A percentile compares a stretch with the other conserved stretches of the same genome.
Evolutionary conservation across 2,113 vertebrate species (phyloP).

Genomic region (Chloropsis cyanopogon): DNA sequence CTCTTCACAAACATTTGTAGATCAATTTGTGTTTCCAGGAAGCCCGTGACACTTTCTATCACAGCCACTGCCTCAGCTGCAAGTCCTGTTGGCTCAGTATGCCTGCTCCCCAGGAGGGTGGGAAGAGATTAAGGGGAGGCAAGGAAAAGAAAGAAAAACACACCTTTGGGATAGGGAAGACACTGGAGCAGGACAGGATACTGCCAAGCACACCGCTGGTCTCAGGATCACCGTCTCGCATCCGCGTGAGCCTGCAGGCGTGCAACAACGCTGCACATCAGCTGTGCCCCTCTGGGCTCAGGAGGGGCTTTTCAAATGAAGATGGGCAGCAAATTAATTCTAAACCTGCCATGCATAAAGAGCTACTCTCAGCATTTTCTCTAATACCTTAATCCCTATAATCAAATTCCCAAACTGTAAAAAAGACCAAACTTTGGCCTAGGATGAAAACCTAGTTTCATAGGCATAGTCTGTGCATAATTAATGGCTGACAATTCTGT

Average conservation of each 20-base stretch:
- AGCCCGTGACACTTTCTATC: neutral
- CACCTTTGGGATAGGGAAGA: neutral
- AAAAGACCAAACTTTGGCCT: neutral
- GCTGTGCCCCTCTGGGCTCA: neutral
- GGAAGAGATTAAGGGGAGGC: neutral
- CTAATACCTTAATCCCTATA: neutral
- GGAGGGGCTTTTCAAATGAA: neutral
- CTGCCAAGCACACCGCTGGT: rapidly evolving
- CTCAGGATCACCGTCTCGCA: rapidly evolving
- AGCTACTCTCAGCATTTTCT: neutral
- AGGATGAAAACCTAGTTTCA: neutral
- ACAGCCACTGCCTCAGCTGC: neutral
- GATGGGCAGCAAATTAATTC: neutral
- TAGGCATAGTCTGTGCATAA: neutral
- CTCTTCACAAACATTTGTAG: neutral
- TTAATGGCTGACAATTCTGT: neutral
- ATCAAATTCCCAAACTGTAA: neutral
- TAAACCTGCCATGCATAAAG: neutral
- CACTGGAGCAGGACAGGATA: too few relatives aligned
- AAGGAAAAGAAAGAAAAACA: neutral
- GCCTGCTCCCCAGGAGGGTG: neutral
- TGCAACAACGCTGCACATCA: rapidly evolving
- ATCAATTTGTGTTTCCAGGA: neutral
- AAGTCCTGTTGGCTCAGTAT: neutral
- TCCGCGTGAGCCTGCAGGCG: rapidly evolving